phyloP scores from a whole-genome alignment of 2,113 vertebrate species.

The Dicrurus megarhynchus region DNA sequence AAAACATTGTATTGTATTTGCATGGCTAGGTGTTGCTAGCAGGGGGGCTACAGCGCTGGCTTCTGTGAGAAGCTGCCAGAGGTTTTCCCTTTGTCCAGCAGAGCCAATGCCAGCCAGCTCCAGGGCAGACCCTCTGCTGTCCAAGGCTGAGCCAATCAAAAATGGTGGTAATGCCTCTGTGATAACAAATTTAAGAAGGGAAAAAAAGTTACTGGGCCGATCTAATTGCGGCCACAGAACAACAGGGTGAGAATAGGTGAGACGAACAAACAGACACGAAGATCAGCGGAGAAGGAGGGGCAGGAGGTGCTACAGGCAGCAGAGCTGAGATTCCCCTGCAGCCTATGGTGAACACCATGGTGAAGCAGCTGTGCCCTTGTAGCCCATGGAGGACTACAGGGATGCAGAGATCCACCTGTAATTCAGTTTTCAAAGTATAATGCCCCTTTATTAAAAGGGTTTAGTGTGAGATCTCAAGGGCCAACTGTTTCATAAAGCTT shows the following conservation, averaged over 20 bases:
- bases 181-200: background rate
- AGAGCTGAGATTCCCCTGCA: background rate
- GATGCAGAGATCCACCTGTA: background rate
- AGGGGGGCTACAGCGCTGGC: too few relatives aligned
- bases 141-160: background rate
- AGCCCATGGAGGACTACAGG: background rate
- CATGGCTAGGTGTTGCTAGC: accelerated
- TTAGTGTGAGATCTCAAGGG: background rate
- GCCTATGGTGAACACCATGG: background rate
- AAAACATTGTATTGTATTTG: background rate
- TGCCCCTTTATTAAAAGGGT: background rate
- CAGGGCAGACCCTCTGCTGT: background rate
- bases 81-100: background rate
- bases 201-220: background rate
- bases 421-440: background rate
- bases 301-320: background rate
- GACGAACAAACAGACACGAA: background rate
- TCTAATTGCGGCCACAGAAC: background rate
- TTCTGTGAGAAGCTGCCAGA: background rate
- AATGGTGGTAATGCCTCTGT: background rate
- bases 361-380: background rate
- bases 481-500: background rate
- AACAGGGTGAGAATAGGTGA: background rate
- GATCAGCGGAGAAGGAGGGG: background rate
- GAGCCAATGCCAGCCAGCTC: background rate